A percentile compares a stretch with the other conserved stretches of the same genome.
Evolutionary conservation across 1,140 invertebrate species (phyloP).

Genomic region (Camponotus floridanus): DNA sequence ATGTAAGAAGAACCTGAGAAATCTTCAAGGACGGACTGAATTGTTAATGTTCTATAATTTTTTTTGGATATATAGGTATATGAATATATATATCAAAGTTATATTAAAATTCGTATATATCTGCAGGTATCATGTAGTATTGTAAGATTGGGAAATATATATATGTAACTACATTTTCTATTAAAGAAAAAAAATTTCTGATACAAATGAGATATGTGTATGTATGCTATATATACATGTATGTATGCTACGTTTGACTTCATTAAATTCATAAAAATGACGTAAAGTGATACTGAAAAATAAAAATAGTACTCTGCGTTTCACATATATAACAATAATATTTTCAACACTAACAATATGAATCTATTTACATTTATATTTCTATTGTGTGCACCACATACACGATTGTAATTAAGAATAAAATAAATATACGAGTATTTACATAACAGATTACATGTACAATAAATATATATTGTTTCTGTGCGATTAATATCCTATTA

Average conservation of each 20-base stretch:
- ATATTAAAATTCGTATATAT: slow-evolving; percentile 65
- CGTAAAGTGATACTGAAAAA: slow-evolving; percentile 66
- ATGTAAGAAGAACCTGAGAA: slow-evolving; percentile 40
- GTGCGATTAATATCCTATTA: slow-evolving; percentile 57
- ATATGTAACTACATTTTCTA: slow-evolving; percentile 76
- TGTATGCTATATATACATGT: slow-evolving; percentile 48
- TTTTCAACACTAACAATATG: slow-evolving; percentile 81
- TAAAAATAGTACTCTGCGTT: slow-evolving; percentile 70
- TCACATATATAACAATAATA: slow-evolving; percentile 78
- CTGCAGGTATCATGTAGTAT: slow-evolving; percentile 65
- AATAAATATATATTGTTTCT: slow-evolving; percentile 67
- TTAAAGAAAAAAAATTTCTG: slow-evolving; percentile 58
- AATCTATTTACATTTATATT: slow-evolving; percentile 80
- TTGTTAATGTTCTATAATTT: slow-evolving; percentile 73
- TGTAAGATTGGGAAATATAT: slow-evolving; percentile 59
- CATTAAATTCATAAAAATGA: slow-evolving; percentile 65
- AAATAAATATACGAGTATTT: slow-evolving; percentile 81
- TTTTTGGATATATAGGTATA: slow-evolving; percentile 65
- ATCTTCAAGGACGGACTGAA: slow-evolving; percentile 69
- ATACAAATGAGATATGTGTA: slow-evolving; percentile 62
- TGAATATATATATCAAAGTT: slow-evolving; percentile 62
- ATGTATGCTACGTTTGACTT: slow-evolving; percentile 47
- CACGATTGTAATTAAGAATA: slow-evolving; percentile 78
- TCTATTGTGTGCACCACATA: slow-evolving; percentile 80
- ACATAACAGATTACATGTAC: slow-evolving; percentile 78